Evolutionary conservation across 2,113 vertebrate genomes (phyloP), one percentile per base, ranked within the genome.

Genomic region (Hippocampus comes): DNA sequence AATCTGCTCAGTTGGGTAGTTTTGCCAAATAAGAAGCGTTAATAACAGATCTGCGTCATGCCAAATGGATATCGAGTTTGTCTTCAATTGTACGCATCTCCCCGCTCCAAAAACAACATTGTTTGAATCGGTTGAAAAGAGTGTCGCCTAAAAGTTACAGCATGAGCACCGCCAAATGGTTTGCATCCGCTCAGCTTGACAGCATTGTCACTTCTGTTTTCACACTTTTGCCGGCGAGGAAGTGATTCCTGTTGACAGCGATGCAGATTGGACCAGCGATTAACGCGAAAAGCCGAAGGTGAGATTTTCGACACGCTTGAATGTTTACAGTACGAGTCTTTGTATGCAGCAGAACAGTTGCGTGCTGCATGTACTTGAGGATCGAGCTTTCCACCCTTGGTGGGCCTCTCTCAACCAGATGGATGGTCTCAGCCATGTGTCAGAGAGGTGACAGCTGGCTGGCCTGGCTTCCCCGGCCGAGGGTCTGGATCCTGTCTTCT

Each of bases 401-500:
- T 80, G 78, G 85, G 90, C 88, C 87, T 88, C 89, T 67, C 78
- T 75, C 78, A 76, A 75, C 87, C 91, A 92, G 88, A 91, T 90
- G 90, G 89, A 91, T 86, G 86, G 83, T 87, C 89, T 93, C 85
- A 84, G 83, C 87, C 84, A 79, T 65, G 82, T 87, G 88, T 89
- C 89, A 79, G 83, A 70, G 85, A 87, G 87, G 88, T 91, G 90
- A 89, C 91, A 90, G 89, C 89, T 90, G 88, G 81, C 85, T 80
- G 84, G 85, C 87, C 81, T 55, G 84, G 86, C 83, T 79, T 87
- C 82, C 87, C 84, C 78, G 80, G 84, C 77, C 79, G 25, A 70
- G 72, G 86, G 61, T 91, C 89, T 90, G 89, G 89, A 85, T 91
- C 83, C 82, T 78, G 84, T 90, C 83, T 77, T 83, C 82, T 84